Base-by-base conservation (phyloP, 2,888 invertebrate genomes). In the Epirrita christyi region DNA sequence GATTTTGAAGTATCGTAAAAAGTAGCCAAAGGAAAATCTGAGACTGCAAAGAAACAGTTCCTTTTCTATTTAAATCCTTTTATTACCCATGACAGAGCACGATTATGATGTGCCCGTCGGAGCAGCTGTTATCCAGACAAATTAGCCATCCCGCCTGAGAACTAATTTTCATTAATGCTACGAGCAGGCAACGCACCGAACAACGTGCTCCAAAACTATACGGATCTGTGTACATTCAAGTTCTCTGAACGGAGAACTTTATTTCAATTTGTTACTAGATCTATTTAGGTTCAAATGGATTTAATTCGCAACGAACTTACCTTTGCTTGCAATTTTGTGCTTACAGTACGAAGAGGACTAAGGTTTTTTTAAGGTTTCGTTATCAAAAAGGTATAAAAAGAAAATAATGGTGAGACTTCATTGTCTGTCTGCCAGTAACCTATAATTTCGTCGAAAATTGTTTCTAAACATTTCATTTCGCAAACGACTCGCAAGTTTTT, bases 161-260 rank as follows among this genome's bases (percentile, higher is more conserved):
- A 72, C 67, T 73, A 74, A 79, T 79, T 76, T 72, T 66, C 70
- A 72, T 73, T 70, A 73, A 69, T 70, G 79, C 71, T 76, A 72
- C 56, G 50, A 63, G 54, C 76, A 75, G 50, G 27, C 55, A 61
- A 48, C 60, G 55, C 61, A 27, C 46, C 21, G 38, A 36, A 59
- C 54, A 59, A 59, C 49, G 58, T 45, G 37, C 49, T 45, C 51
- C 46, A 49, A 34, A 50, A 58, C 63, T 51, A 55, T 63, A 61
- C 57, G 55, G 59, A 53, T 63, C 56, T 64, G n/a, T n/a, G n/a
- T n/a, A 42, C 55, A 68, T 70, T 72, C 68, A 75, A 64, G 63
- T 66, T 52, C 52, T 27, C 59, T 70, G 65, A 49, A 66, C 59
- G 61, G 47, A 44, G 53, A 63, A 68, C 65, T 63, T 66, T 66